Evolutionary conservation across 2,113 vertebrate species (phyloP), one percentile per base, ranked within the genome.

Genomic region (Podarcis muralis): DNA sequence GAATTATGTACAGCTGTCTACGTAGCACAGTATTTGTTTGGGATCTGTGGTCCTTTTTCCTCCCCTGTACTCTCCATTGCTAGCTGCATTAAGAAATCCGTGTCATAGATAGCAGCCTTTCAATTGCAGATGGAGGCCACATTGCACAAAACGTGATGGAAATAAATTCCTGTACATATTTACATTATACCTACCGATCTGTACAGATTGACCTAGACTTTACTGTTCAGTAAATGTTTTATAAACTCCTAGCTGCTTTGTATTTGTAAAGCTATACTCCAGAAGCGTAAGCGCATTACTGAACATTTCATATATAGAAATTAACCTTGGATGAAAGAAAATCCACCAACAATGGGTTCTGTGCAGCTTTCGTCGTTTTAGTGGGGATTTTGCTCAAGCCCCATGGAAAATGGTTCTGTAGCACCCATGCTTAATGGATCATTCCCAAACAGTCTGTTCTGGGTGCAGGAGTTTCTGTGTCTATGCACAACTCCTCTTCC

Each of bases 1-100:
- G 87, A 93, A 92, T 93, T 92, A 90, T 81, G 89, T 94, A 95
- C 94, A 91, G 93, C 86, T 92, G 87, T 92, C 93, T 90, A 86
- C 89, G 76, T 94, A 96, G 93, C 93, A 93, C 93, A 92, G 91
- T 92, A 62, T 93, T 92, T 69, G 87, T 91, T 90, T 92, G 84
- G 88, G 91, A 94, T 92, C 89, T 93, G 94, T 90, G 91, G 84
- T 91, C 77, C 90, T 74, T 66, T 80, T 91, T 35, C 91, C 87
- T 35, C 91, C 87, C 88, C 16, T 85, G 87, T 92, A 87, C 27
- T 83, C 81, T 92, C 85, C 86, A 87, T 93, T 86, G 91, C 81
- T 84, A 89, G 83, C 84, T 87, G 71, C 91, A 91, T 88, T 90
- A 77, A 90, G 40, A 81, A 80, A 48, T 8, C 2, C n/a, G 23